Base-by-base conservation (phyloP, 2,113 vertebrate species). In the Patagioenas fasciata region DNA sequence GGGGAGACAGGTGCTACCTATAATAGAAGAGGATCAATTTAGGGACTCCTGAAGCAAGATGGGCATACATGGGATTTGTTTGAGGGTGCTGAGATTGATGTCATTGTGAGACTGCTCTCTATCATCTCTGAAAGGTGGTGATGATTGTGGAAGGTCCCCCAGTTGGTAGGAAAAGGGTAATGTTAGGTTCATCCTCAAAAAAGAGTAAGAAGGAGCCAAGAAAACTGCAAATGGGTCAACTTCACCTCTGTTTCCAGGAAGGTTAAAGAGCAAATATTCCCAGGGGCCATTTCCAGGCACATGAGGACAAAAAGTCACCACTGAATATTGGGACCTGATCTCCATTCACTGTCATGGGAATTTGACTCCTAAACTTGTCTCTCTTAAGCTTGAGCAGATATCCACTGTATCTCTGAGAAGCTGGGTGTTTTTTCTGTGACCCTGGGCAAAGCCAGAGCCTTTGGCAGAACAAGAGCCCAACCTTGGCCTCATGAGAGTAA, bases 21-120 rank as follows among this genome's bases (percentile, higher is more conserved):
- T 25, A 0, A 1, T 6, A 40, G 19, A 5, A 5, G 13, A 90
- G 34, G 32, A 50, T 61, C 32, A 25, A 0, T 58, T 62, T 47
- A 80, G 56, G 73, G 28, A 31, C 23, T 70, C 10, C 18, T 56
- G 15, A 72, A 72, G 53, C 23, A 26, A 73, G 56, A n/a, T 32
- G 29, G 53, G 21, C 51, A 42, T 18, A 42, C 10, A 40, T 13
- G 53, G 60, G 57, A 69, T 44, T 57, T 32, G 26, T 53, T 65
- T 0, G 0, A 36, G 57, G 15, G 14, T 69, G 57, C 57, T 38
- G 69, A 89, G 48, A 17, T 12, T 64, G 42, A 32, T 81, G 34
- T 51, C 29, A 8, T 6, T 70, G 58, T 1, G n/a, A 44, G 38
- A 9, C 6, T 53, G 44, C 6, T 77, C 17, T 83, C 2, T 73